Conservation (phyloP, 2,113 vertebrate species). For the Tetraodon nigroviridis region DNA sequence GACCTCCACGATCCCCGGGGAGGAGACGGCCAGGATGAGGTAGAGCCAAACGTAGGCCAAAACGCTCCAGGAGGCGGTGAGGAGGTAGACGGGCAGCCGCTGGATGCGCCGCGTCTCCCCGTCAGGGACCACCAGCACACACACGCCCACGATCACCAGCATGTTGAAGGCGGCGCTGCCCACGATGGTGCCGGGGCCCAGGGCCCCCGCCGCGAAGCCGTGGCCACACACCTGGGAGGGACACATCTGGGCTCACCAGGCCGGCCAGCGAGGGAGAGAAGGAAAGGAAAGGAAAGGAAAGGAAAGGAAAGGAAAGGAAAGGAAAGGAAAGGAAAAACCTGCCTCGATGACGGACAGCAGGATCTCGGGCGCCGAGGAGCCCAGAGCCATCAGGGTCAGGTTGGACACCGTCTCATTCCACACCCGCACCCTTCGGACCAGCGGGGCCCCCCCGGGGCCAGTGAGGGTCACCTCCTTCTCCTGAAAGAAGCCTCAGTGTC, state of each 20-base stretch:
- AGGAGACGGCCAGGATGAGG: slow-evolving; percentile 90
- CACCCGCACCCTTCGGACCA: slow-evolving; percentile 83
- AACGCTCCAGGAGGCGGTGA: slow-evolving; percentile 93
- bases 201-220: slow-evolving; percentile 85
- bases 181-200: slow-evolving; percentile 91
- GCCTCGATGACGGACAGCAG: slow-evolving; percentile 89
- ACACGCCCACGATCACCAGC: slow-evolving; percentile 92
- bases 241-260: no score
- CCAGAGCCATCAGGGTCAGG: slow-evolving; percentile 91
- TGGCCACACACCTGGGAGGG: slow-evolving; percentile 82
- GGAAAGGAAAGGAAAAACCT: no score
- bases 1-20: slow-evolving; percentile 86
- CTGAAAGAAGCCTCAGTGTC: slow-evolving; percentile 58
- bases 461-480: slow-evolving; percentile 93
- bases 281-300: no score
- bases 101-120: slow-evolving; percentile 89
- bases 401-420: slow-evolving; percentile 98
- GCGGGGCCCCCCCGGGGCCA: slow-evolving; percentile 86
- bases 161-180: slow-evolving; percentile 96
- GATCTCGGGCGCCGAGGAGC: slow-evolving; percentile 92
- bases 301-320: no score
- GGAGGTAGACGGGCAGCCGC: slow-evolving; percentile 90
- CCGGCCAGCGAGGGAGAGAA: no score
- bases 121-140: slow-evolving; percentile 84
- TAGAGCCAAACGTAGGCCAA: slow-evolving; percentile 97